A percentile compares a stretch with the other conserved stretches of the same genome.
Conservation (phyloP, 2,113 vertebrate species). For the Perccottus glenii region DNA sequence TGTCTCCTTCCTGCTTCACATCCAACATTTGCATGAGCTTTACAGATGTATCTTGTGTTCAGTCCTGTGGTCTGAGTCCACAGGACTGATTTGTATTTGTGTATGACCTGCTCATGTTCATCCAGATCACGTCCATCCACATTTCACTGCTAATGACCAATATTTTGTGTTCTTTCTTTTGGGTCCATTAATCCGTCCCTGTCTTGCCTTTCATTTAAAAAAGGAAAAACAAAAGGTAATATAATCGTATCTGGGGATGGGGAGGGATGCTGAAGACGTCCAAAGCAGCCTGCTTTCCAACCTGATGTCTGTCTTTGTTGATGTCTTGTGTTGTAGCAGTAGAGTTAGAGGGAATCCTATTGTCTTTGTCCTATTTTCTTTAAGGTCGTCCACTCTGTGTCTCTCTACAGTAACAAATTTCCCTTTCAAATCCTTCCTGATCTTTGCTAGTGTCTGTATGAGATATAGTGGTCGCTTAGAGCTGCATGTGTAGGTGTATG, state of each 20-base stretch:
- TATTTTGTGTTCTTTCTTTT: conserved; percentile 75
- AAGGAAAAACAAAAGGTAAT: conserved; percentile 79
- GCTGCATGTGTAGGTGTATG: conserved; percentile 41
- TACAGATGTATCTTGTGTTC: conserved; percentile 21
- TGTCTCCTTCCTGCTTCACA: conserved; percentile 16
- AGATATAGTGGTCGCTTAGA: conserved; percentile 31
- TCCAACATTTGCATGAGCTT: conserved; percentile 17
- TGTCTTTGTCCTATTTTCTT: conserved; percentile 26
- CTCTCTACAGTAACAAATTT: conserved; percentile 32
- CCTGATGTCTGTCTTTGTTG: conserved; percentile 52
- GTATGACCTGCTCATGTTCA: conserved; percentile 2
- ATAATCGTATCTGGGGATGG: conserved; percentile 50
- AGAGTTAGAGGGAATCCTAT: conserved; percentile 46
- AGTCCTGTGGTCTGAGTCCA: not conserved
- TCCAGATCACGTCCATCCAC: conserved; percentile 41
- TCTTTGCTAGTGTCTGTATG: conserved; percentile 39
- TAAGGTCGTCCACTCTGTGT: conserved; percentile 34
- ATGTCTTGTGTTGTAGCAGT: conserved; percentile 52
- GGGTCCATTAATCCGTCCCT: conserved; percentile 75
- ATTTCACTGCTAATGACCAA: conserved; percentile 65
- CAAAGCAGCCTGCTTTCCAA: conserved; percentile 67
- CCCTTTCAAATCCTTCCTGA: conserved; percentile 53
- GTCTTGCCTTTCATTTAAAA: conserved; percentile 77
- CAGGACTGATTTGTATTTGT: conserved; percentile 14
- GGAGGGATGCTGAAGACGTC: conserved; percentile 56